phyloP scores from a whole-genome alignment of 2,797 vertebrate species.

The Muscicapa comitata region DNA sequence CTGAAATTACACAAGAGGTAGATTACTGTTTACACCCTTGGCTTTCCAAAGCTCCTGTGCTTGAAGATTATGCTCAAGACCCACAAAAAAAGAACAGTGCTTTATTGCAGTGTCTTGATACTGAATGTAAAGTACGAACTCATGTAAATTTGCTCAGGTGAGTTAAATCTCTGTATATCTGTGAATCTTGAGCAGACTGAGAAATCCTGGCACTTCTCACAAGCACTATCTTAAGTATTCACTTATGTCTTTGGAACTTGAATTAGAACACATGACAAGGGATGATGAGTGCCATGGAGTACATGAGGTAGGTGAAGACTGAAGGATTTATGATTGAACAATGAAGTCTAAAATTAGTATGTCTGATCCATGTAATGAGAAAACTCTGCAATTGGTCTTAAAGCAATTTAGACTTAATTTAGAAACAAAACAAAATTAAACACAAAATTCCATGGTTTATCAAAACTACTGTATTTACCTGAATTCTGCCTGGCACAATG shows the following conservation, averaged over 20 bases:
- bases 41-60: not conserved
- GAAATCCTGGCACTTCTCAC: not conserved
- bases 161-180: not conserved
- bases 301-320: not conserved
- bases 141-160: not conserved
- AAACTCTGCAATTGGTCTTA: not conserved
- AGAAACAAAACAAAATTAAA: not conserved
- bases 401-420: not conserved
- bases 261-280: not conserved
- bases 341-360: not conserved
- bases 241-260: not conserved
- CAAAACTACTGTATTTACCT: slow-evolving; percentile 76
- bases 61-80: not conserved
- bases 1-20: not conserved
- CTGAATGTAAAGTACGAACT: rapidly evolving
- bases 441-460: not conserved
- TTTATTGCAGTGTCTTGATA: not conserved
- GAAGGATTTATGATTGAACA: not conserved
- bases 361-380: not conserved
- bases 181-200: not conserved
- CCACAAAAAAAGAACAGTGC: not conserved
- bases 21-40: not conserved
- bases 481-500: slow-evolving; percentile 93
- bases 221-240: not conserved
- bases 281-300: not conserved